Conservation (phyloP, 2,797 vertebrate genomes). For the Gymnoscopelus braueri region DNA sequence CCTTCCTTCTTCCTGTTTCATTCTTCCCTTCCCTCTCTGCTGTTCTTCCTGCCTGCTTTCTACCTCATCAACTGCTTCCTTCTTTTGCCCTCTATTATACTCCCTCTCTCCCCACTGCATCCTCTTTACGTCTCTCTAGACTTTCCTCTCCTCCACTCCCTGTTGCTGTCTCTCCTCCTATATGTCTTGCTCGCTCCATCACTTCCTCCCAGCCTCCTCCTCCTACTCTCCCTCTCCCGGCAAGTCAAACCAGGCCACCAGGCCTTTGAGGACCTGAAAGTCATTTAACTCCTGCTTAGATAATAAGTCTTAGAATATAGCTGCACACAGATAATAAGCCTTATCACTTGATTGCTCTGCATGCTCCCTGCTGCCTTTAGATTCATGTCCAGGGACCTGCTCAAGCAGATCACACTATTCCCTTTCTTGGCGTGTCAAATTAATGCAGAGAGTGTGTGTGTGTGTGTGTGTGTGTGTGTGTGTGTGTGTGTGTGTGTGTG, state of each 20-base stretch:
- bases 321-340: slow-evolving; percentile 81
- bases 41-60: slow-evolving; percentile 5
- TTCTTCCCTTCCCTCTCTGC: slow-evolving; percentile 1
- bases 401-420: slow-evolving; percentile 76
- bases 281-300: slow-evolving; percentile 81
- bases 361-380: slow-evolving; percentile 78
- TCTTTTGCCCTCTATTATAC: slow-evolving; percentile 42
- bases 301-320: slow-evolving; percentile 83
- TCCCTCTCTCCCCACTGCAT: not conserved
- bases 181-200: slow-evolving; percentile 2
- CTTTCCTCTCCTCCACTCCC: not conserved
- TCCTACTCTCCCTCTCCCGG: slow-evolving; percentile 41
- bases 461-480: slow-evolving; percentile 19
- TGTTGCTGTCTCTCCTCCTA: not conserved
- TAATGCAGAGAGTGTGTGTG: slow-evolving; percentile 44
- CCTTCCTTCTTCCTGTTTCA: not conserved
- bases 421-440: slow-evolving; percentile 75
- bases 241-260: slow-evolving; percentile 78
- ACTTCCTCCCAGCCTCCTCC: not conserved
- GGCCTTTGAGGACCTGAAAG: slow-evolving; percentile 80
- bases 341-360: slow-evolving; percentile 83
- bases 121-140: not conserved
- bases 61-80: not conserved
- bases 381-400: slow-evolving; percentile 79
- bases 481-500: slow-evolving; percentile 16